Evolutionary conservation across 2,113 vertebrate genomes (phyloP), one percentile per base, ranked within the genome.

Genomic region (Mugil cephalus): DNA sequence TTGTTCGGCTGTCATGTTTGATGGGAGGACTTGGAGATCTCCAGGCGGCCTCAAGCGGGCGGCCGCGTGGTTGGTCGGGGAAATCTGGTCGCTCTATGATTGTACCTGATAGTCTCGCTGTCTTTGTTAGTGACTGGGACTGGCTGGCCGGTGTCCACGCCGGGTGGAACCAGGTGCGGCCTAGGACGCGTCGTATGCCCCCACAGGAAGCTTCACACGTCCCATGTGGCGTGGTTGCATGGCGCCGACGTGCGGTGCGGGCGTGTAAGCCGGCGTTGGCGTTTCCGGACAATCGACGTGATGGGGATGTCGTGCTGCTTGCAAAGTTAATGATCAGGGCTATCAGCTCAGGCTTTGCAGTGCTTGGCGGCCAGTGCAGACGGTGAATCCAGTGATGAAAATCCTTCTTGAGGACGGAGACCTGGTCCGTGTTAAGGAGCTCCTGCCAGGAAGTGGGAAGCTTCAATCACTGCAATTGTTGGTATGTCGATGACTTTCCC

Each of bases 321-420:
- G 6, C 95, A 0, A 95, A 96, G 86, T 88, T 94, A 34, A 97
- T 80, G 7, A 98, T 87, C 19, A 91, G 80, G 1, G 95, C 96
- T 8, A 99, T 89, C 39, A 98, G 93, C 83, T 98, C 97, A 2
- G 94, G 95, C 18, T 85, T 88, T n/a, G 48, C 95, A 96, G 0
- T 94, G 95, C 84, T 98, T 98, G 84, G 97, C 97, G 0, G 97
- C 97, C 97, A 90, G n/a, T 98, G 97, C 53, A 98, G 90, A 79
- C 95, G 1, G 95, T 96, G 90, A 97, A 98, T 1, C 97, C 97
- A 0, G 96, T 97, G 67, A 99, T 91, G 30, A n/a, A 98, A 98
- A 73, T 99, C 97, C 58, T 93, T 92, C 81, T 93, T 95, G 58
- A 91, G 77, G 0, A 97, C 50, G n/a, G 5, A 98, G 30, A 87